Conservation (phyloP, 2,888 invertebrate genomes). For the Tineola bisselliella region DNA sequence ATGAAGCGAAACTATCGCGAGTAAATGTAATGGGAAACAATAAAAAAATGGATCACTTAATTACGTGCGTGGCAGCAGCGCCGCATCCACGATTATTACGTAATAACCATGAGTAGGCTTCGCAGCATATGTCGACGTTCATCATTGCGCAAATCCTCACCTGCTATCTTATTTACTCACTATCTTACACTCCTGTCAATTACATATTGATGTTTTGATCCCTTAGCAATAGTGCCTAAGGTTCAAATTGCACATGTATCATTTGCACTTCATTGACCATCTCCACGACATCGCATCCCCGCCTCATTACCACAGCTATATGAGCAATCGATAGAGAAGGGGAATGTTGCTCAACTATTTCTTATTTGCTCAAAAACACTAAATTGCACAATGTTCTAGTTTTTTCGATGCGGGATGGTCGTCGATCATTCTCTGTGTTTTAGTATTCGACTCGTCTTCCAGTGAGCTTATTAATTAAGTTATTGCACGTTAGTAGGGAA, state of each 20-base stretch:
- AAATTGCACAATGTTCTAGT: slow-evolving; percentile 10
- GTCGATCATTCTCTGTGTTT: background rate
- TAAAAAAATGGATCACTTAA: slow-evolving; percentile 2
- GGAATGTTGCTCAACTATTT: background rate
- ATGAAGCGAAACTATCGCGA: too few relatives aligned
- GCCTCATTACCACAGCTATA: background rate
- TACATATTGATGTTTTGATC: background rate
- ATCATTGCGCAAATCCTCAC: background rate
- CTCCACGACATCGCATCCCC: background rate
- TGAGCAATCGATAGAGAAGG: background rate
- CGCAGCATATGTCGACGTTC: background rate
- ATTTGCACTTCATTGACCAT: background rate
- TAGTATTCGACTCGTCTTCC: background rate
- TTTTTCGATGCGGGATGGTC: background rate
- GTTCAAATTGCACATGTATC: background rate
- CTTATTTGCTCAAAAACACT: slow-evolving; percentile 7
- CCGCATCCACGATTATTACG: background rate
- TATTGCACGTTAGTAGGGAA: background rate
- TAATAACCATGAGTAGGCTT: background rate
- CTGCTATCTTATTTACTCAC: background rate
- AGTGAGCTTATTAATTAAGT: background rate
- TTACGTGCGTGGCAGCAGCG: background rate
- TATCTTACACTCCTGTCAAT: slow-evolving; percentile 4
- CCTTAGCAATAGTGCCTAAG: background rate
- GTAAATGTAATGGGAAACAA: background rate